A percentile compares a stretch with the other conserved stretches of the same genome.
phyloP scores from a whole-genome alignment of 2,113 vertebrate species.

The Mirounga angustirostris region DNA sequence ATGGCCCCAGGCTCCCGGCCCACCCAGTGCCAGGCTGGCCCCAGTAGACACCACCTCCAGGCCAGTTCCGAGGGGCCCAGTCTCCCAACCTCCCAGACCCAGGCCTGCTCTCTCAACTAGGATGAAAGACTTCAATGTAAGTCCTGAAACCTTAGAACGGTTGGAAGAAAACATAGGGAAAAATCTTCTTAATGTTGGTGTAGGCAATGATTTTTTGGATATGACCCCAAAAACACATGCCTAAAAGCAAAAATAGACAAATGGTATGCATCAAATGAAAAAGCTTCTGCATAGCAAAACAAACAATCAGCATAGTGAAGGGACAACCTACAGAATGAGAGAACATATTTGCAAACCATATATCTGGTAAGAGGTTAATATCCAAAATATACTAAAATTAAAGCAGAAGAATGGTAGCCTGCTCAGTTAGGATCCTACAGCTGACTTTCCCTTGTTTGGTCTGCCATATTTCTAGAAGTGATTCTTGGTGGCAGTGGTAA shows the following conservation, averaged over 20 bases:
- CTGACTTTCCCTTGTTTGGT: not conserved
- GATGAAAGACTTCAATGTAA: not conserved
- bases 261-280: not conserved
- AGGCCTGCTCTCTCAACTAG: not conserved
- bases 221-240: not conserved
- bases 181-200: not conserved
- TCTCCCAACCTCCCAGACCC: not conserved
- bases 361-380: not conserved
- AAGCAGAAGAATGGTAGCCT: not conserved
- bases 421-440: fast-evolving
- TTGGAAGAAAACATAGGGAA: not conserved
- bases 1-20: not conserved
- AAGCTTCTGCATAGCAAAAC: not conserved
- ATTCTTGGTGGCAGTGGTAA: not conserved
- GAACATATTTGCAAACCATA: not conserved
- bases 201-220: not conserved
- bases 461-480: not conserved
- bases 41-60: not conserved
- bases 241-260: not conserved
- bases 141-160: not conserved
- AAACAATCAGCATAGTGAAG: not conserved
- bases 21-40: not conserved
- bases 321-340: not conserved
- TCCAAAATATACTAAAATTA: not conserved
- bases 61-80: not conserved